Percentiles rank a stretch among this genome's conserved stretches.
phyloP scores from a whole-genome alignment of 2,888 invertebrate species.

The Mesorhabditis spiculigera region DNA sequence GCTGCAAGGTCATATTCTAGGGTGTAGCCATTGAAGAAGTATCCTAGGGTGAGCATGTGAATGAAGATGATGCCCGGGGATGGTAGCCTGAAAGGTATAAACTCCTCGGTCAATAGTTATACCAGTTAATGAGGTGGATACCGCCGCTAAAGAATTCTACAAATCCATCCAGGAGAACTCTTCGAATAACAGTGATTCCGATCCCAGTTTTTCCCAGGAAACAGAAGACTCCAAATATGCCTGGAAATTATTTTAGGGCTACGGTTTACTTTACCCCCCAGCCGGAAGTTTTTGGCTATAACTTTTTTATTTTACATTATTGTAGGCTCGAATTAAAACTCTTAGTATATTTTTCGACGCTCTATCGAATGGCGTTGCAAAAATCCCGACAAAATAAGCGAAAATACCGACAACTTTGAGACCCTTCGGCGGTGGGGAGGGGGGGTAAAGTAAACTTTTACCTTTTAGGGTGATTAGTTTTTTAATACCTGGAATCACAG shows the following conservation, averaged over 20 bases:
- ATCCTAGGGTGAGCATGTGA: conserved; percentile 50
- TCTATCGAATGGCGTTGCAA: not conserved
- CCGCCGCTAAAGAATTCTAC: conserved; percentile 17
- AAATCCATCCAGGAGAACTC: conserved; percentile 44
- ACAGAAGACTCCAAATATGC: conserved; percentile 51
- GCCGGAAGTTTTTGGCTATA: no score
- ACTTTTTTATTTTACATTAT: no score
- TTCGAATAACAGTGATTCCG: conserved; percentile 42
- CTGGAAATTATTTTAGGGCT: conserved; percentile 12
- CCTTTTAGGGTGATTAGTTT: not conserved
- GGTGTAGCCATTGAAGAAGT: conserved; percentile 52
- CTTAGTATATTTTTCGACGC: no score
- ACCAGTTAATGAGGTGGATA: conserved; percentile 20
- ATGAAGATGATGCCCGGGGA: conserved; percentile 45
- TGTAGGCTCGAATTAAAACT: no score
- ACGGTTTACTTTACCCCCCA: no score
- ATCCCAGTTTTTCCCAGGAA: conserved; percentile 46
- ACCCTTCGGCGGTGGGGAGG: no score
- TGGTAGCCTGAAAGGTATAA: conserved; percentile 9
- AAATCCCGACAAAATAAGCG: no score
- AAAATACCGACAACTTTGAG: no score
- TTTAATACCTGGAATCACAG: conserved; percentile 34
- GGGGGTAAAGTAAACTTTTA: no score
- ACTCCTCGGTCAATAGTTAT: not conserved
- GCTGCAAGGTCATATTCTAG: conserved; percentile 29